Percentiles rank a stretch among this genome's conserved stretches.
phyloP scores from a whole-genome alignment of 2,888 invertebrate species.

The Aphrophora alni region DNA sequence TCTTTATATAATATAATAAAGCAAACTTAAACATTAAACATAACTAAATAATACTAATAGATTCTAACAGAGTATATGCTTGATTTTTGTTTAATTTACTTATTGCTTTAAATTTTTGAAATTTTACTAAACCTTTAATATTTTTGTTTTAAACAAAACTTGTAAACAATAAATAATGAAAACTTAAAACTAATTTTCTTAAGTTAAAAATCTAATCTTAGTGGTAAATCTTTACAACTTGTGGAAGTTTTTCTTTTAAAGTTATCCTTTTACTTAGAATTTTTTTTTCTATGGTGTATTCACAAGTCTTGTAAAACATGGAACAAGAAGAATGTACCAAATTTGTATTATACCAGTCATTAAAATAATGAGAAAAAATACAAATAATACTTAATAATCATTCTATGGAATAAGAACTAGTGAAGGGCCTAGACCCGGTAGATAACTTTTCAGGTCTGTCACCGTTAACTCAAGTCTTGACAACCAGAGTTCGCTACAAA shows the following conservation, averaged over 20 bases:
- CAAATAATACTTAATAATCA: no score
- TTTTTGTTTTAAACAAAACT: not conserved
- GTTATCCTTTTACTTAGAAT: not conserved
- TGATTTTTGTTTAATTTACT: not conserved
- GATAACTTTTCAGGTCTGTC: not conserved
- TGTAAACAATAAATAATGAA: not conserved
- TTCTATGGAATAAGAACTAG: no score
- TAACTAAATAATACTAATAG: not conserved
- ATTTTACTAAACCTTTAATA: not conserved
- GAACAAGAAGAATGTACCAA: no score
- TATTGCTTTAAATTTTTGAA: constrained; percentile 18
- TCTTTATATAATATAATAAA: not conserved
- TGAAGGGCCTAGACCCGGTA: not conserved
- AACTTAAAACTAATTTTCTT: not conserved
- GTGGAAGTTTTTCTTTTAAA: not conserved
- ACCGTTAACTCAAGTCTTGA: no score
- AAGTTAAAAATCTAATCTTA: not conserved
- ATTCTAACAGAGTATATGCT: constrained; percentile 34
- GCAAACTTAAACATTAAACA: not conserved
- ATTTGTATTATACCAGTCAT: no score
- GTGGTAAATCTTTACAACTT: not conserved
- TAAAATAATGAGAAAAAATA: no score
- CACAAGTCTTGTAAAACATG: no score
- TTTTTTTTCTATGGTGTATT: no score
- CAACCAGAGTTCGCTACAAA: no score